A percentile compares a stretch with the other conserved stretches of the same genome.
phyloP scores from a whole-genome alignment of 1,140 invertebrate species.

The Apis cerana region DNA sequence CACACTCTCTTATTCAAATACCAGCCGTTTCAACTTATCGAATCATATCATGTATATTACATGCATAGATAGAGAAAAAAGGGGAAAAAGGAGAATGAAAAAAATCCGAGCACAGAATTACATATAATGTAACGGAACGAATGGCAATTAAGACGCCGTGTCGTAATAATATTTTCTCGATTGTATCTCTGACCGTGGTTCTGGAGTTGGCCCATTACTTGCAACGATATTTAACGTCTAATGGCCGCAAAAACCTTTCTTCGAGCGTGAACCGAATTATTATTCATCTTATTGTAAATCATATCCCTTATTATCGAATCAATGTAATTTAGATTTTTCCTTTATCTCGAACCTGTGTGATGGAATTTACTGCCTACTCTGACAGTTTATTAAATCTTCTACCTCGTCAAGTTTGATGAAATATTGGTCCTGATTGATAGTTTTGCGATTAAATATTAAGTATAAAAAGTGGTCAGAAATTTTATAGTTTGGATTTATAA shows the following conservation, averaged over 20 bases:
- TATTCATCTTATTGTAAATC: neutral
- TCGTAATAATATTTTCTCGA: conserved; percentile 36
- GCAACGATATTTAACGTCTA: conserved; percentile 29
- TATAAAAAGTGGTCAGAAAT: too few species aligned
- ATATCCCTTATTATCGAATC: neutral
- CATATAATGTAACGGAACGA: neutral
- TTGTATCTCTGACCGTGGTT: conserved; percentile 38
- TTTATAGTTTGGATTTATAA: too few species aligned
- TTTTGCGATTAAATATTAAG: too few species aligned
- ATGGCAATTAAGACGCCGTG: conserved; percentile 19
- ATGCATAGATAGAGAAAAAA: too few species aligned
- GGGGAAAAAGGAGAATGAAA: neutral
- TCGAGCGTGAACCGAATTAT: neutral
- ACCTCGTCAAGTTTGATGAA: too few species aligned
- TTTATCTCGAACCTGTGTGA: too few species aligned
- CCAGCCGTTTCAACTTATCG: neutral
- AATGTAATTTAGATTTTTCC: too few species aligned
- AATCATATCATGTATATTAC: neutral
- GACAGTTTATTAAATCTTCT: too few species aligned
- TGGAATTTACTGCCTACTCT: too few species aligned
- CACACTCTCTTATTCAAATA: neutral
- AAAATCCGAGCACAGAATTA: neutral
- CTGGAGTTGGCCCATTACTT: conserved; percentile 8
- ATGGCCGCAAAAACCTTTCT: conserved; percentile 18
- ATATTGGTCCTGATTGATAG: too few species aligned